Conservation (phyloP, 2,797 vertebrate genomes). For the Mallotus villosus region DNA sequence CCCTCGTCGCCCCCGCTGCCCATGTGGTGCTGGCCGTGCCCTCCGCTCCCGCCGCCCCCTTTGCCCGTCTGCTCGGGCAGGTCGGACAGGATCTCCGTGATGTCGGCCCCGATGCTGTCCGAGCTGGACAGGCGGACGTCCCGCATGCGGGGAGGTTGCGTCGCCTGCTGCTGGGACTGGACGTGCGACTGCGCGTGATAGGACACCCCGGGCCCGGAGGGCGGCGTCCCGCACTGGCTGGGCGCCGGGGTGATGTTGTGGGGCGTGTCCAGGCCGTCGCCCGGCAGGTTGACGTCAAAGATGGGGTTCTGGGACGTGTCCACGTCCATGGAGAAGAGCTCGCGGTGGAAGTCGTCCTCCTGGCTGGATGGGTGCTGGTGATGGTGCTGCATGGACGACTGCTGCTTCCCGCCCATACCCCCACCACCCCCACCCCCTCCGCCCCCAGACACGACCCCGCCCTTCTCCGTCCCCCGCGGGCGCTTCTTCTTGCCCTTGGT, state of each 20-base stretch:
- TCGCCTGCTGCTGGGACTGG: constrained; percentile 69
- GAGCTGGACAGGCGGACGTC: constrained; percentile 91
- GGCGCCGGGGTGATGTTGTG: constrained; percentile 97
- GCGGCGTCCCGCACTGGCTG: constrained; percentile 95
- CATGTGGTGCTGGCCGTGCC: constrained; percentile 73
- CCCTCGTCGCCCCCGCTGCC: constrained; percentile 73
- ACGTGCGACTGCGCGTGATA: constrained; percentile 74
- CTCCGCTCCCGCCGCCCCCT: constrained; percentile 71
- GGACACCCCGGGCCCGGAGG: constrained; percentile 83
- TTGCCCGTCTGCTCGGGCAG: constrained; percentile 95
- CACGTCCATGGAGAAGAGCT: constrained; percentile 98
- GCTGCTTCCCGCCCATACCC: constrained; percentile 66
- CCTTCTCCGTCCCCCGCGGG: constrained; percentile 71
- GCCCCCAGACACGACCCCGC: constrained; percentile 56
- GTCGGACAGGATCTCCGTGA: constrained; percentile 96
- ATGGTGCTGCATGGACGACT: constrained; percentile 73
- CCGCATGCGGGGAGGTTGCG: constrained; percentile 72
- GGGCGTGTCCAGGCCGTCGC: constrained; percentile 93
- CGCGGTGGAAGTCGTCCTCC: constrained; percentile 97
- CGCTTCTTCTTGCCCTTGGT: constrained; percentile 93
- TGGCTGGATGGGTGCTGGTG: constrained; percentile 83
- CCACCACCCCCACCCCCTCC: constrained; percentile 41
- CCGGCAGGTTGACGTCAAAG: constrained; percentile 93
- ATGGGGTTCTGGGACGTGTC: constrained; percentile 94
- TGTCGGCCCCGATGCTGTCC: constrained; percentile 94